Evolutionary conservation across 2,113 vertebrate genomes (phyloP).

Genomic region (Promerops cafer): DNA sequence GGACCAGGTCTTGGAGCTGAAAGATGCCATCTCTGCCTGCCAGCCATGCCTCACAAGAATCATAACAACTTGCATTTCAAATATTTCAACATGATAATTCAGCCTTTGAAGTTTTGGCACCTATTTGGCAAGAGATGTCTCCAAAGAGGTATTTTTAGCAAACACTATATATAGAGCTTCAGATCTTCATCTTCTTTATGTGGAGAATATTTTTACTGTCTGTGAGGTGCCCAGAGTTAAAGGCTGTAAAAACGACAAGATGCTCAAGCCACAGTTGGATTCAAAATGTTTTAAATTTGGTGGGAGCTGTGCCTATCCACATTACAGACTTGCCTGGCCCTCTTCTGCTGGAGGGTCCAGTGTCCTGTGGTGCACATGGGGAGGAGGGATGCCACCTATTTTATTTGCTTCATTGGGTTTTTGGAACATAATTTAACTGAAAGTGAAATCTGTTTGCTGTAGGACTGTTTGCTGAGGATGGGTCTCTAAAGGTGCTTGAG

Average conservation of each 20-base stretch:
- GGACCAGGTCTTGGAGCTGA: neutral
- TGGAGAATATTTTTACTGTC: neutral
- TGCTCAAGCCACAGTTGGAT: neutral
- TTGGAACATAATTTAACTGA: neutral
- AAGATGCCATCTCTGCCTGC: neutral
- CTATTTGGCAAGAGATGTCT: neutral
- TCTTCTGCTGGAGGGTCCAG: neutral
- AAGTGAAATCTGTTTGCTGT: neutral
- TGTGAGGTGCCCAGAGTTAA: neutral
- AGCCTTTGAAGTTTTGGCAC: constrained; percentile 30
- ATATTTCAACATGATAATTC: neutral
- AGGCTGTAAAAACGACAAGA: neutral
- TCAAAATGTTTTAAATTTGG: neutral
- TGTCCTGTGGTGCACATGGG: neutral
- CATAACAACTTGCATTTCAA: neutral
- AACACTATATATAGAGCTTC: neutral
- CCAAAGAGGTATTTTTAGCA: constrained; percentile 19
- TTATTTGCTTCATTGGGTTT: neutral
- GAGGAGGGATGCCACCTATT: neutral
- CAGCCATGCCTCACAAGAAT: neutral
- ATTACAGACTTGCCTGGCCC: neutral
- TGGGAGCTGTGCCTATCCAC: neutral
- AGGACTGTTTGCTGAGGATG: neutral
- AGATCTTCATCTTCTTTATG: neutral
- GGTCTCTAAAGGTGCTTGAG: neutral